Conservation (phyloP, 2,113 vertebrate species). For the Tyrannus savana region DNA sequence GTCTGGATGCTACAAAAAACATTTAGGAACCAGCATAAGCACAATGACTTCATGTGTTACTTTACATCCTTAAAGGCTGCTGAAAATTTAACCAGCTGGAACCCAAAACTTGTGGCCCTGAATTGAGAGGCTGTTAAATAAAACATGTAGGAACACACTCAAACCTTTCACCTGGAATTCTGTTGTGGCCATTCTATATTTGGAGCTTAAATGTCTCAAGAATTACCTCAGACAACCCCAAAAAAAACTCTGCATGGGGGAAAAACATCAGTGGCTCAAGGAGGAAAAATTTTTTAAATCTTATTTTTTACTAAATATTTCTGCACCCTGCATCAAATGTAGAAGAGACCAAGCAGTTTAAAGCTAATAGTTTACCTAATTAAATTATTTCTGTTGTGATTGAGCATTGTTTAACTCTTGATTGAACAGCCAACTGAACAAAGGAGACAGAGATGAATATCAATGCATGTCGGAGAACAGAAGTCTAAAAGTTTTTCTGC, state of each 20-base stretch:
- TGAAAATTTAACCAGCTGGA: conserved; percentile 54
- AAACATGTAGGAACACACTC: conserved; percentile 43
- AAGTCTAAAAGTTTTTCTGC: not conserved
- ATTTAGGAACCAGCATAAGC: not conserved
- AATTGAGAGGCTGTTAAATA: conserved; percentile 59
- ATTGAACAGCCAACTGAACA: not conserved
- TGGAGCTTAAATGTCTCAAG: conserved; percentile 24
- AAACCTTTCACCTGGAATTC: conserved; percentile 31
- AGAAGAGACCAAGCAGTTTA: not conserved
- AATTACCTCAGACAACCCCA: conserved; percentile 5
- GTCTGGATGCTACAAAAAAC: not conserved
- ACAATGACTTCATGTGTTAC: not conserved
- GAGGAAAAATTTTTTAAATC: not conserved
- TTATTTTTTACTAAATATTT: not conserved
- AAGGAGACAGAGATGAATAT: not conserved
- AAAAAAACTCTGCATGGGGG: not conserved
- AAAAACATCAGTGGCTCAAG: not conserved
- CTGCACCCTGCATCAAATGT: not conserved
- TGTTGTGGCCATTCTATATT: conserved; percentile 19
- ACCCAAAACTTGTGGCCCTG: conserved; percentile 34
- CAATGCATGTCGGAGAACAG: not conserved
- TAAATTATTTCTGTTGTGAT: not conserved
- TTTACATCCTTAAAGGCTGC: not conserved
- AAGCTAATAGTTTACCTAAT: not conserved
- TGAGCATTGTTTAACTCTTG: not conserved